Conservation (phyloP, 2,113 vertebrate species). For the Tychaedon coryphoeus region DNA sequence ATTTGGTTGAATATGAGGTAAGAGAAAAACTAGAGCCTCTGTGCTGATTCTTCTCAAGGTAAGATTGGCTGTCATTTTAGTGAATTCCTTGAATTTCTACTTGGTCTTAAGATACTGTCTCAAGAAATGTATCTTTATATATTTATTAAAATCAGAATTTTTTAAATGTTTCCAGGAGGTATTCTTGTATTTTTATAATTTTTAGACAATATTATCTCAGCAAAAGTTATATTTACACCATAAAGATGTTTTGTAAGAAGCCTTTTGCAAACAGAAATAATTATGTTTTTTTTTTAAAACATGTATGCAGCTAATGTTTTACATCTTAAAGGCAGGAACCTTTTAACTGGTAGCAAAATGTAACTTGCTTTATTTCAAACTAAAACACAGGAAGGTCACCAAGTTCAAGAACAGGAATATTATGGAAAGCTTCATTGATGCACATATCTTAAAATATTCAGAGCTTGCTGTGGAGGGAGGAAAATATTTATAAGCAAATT, state of each 20-base stretch:
- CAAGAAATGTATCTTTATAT: not conserved
- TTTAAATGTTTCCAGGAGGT: not conserved
- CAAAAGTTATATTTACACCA: not conserved
- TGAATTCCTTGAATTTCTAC: not conserved
- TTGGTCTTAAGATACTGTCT: not conserved
- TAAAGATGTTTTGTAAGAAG: not conserved
- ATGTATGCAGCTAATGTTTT: not conserved
- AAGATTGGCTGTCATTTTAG: not conserved
- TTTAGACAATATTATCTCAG: not conserved
- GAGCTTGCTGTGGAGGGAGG: not conserved
- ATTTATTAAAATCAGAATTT: not conserved
- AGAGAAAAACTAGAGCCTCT: not conserved
- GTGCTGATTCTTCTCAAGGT: not conserved
- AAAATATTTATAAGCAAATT: not conserved
- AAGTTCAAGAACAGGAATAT: not conserved
- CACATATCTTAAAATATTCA: not conserved
- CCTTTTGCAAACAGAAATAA: not conserved
- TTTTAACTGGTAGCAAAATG: not conserved
- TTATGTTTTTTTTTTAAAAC: not conserved
- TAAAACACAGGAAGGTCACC: not conserved
- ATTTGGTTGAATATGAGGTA: not conserved
- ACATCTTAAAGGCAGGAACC: not conserved
- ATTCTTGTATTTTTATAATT: not conserved
- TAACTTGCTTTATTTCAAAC: not conserved
- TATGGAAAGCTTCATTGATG: not conserved